phyloP scores from a whole-genome alignment of 2,888 invertebrate genomes.

The Drosophila recens region DNA sequence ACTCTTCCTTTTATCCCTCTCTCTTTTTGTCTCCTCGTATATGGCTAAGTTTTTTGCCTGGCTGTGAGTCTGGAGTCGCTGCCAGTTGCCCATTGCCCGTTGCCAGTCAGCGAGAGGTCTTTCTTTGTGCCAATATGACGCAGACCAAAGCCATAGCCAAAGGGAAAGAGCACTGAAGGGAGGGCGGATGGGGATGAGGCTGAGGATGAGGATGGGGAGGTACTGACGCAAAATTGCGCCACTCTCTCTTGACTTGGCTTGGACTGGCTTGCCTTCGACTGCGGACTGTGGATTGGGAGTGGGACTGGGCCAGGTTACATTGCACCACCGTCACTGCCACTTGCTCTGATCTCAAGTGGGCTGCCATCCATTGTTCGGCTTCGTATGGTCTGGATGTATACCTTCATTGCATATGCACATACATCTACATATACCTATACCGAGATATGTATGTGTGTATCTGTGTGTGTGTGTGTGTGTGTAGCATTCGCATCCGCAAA shows the following conservation, averaged over 20 bases:
- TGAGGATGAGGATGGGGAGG: constrained; percentile 15
- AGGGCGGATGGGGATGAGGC: no score
- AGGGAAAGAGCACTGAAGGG: background rate
- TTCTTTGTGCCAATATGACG: constrained; percentile 69
- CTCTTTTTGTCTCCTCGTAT: constrained; percentile 10
- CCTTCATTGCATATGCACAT: constrained; percentile 50
- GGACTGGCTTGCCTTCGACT: constrained; percentile 15
- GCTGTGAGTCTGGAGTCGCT: constrained; percentile 49
- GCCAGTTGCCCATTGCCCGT: constrained; percentile 45
- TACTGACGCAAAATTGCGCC: constrained; percentile 65
- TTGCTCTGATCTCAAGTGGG: constrained; percentile 78
- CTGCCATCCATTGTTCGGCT: constrained; percentile 75
- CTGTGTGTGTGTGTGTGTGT: constrained; percentile 21
- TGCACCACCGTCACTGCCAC: constrained; percentile 59
- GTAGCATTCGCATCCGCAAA: constrained; percentile 51
- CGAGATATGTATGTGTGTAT: constrained; percentile 1
- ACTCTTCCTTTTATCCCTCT: no score
- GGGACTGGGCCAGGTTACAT: constrained; percentile 40
- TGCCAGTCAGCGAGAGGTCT: constrained; percentile 64
- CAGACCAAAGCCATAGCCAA: constrained; percentile 27
- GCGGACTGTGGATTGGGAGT: constrained; percentile 14
- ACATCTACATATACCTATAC: constrained; percentile 6
- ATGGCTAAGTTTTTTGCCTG: constrained; percentile 65
- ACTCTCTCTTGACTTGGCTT: constrained; percentile 51
- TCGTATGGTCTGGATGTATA: constrained; percentile 45